A percentile compares a stretch with the other conserved stretches of the same genome.
Evolutionary conservation across 2,888 invertebrate genomes (phyloP).

Genomic region (Dexiosoma caninum): DNA sequence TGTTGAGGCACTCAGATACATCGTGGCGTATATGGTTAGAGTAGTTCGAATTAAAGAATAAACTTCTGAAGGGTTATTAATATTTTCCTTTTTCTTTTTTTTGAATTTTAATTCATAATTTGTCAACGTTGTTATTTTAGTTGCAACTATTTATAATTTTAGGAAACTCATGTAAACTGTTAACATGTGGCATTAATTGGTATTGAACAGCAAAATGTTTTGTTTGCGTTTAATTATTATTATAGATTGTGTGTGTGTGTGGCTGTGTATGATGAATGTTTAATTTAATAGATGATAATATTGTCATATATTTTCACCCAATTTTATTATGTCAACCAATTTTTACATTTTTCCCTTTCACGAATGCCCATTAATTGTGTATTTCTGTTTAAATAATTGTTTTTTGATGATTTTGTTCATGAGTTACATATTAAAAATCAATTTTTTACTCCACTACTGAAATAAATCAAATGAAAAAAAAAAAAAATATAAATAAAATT

Average conservation of each 20-base stretch:
- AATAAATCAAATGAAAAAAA: slow-evolving; percentile 26
- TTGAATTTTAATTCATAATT: slow-evolving; percentile 6
- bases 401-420: slow-evolving; percentile 49
- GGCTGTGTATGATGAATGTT: slow-evolving; percentile 48
- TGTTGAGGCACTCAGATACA: not conserved
- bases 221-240: not conserved
- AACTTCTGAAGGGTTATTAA: slow-evolving; percentile 25
- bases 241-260: not conserved
- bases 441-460: slow-evolving; percentile 26
- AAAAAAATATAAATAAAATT: not conserved
- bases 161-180: slow-evolving; percentile 1
- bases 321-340: not conserved
- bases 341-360: not conserved
- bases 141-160: not conserved
- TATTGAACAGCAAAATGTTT: slow-evolving; percentile 22
- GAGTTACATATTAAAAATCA: slow-evolving; percentile 57
- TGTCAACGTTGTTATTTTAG: not conserved
- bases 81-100: no score
- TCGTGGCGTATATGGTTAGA: not conserved
- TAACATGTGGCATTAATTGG: slow-evolving; percentile 62
- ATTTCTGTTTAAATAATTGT: slow-evolving; percentile 38
- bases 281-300: not conserved
- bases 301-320: not conserved
- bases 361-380: slow-evolving; percentile 3
- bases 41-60: slow-evolving; percentile 21